Conservation (phyloP, 2,888 invertebrate species). For the Danaus chrysippus region DNA sequence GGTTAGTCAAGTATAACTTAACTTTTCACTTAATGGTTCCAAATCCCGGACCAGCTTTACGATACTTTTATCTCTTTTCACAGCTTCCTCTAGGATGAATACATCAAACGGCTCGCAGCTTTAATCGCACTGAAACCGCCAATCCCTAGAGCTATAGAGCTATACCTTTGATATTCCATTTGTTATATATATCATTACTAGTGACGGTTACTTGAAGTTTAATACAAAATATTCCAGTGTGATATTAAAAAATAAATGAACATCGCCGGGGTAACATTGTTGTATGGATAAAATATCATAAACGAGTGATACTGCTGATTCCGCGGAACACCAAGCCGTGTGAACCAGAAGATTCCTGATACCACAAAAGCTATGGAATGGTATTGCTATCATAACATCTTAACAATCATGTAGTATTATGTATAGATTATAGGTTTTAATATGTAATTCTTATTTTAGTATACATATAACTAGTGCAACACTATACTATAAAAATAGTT, state of each 20-base stretch:
- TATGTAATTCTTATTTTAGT: no score
- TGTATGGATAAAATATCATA: no score
- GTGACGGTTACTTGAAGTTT: conserved; percentile 8
- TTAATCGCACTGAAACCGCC: conserved; percentile 61
- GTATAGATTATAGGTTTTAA: no score
- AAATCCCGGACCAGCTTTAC: conserved; percentile 46
- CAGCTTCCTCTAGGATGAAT: conserved; percentile 47
- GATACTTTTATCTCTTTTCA: conserved; percentile 46
- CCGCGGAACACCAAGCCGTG: no score
- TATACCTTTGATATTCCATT: conserved; percentile 46
- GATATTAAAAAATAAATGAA: no score
- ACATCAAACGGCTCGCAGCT: conserved; percentile 60
- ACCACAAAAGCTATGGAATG: no score
- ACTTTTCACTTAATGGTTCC: conserved; percentile 43
- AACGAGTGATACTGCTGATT: no score
- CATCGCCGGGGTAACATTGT: no score
- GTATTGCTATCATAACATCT: no score
- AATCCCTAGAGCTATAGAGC: conserved; percentile 33
- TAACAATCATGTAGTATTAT: no score
- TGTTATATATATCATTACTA: background rate
- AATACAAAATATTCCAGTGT: background rate
- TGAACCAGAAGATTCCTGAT: no score
- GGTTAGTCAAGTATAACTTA: conserved; percentile 3
- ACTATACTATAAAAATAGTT: background rate
- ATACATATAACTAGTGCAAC: background rate